A percentile compares a stretch with the other conserved stretches of the same genome.
phyloP scores from a whole-genome alignment of 2,113 vertebrate genomes.

The Corapipo altera region DNA sequence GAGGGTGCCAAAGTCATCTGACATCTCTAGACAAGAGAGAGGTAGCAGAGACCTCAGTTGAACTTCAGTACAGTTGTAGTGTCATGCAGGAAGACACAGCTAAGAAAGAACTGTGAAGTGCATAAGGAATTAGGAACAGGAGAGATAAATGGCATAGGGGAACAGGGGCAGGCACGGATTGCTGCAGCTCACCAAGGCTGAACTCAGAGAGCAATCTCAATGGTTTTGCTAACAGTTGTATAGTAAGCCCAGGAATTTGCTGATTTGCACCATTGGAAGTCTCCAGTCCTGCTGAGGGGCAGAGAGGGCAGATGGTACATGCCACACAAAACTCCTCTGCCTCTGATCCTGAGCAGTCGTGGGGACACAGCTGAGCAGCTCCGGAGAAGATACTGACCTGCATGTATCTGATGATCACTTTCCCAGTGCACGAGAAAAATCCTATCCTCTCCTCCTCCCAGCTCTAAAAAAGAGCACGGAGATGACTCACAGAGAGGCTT shows the following conservation, averaged over 20 bases:
- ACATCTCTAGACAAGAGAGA: not conserved
- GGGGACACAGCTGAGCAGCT: not conserved
- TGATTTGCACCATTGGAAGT: not conserved
- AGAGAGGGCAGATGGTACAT: not conserved
- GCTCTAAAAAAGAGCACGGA: not conserved
- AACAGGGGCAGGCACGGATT: not conserved
- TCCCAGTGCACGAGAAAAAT: not conserved
- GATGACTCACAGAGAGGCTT: not conserved
- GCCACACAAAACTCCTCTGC: not conserved
- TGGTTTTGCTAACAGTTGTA: not conserved
- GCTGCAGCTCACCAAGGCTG: not conserved
- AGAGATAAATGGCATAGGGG: not conserved
- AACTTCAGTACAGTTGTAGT: not conserved
- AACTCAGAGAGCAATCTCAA: not conserved
- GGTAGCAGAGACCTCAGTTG: not conserved
- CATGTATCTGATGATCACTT: not conserved
- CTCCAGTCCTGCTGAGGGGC: not conserved
- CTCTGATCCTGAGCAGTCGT: fast-evolving
- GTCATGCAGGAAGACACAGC: not conserved
- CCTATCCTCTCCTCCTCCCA: not conserved
- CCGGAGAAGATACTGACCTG: not conserved
- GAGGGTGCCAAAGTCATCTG: not conserved
- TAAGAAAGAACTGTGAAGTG: not conserved
- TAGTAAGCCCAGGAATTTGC: not conserved
- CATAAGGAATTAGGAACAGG: not conserved